Evolutionary conservation across 2,888 invertebrate species (phyloP), one percentile per base, ranked within the genome.

Genomic region (Limnephilus marmoratus): DNA sequence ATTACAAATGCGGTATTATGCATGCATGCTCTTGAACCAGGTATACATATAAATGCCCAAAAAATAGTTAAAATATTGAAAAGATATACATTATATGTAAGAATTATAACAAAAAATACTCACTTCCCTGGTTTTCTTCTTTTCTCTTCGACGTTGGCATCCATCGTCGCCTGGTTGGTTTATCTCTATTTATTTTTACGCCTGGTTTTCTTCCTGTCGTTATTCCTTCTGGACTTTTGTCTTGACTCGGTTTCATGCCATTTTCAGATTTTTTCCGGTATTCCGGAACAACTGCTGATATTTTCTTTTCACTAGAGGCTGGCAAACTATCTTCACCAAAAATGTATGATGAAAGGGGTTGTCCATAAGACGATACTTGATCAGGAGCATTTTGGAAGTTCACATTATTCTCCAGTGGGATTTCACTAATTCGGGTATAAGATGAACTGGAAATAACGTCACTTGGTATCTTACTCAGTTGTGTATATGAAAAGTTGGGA

Each of bases 401-500:
- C n/a, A 85, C 82, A 29, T 68, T 89, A n/a, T 90, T 89, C 24
- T 92, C 91, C 45, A 93, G 45, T 31, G 93, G 93, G 11, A 93
- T 81, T 88, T 92, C 91, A 45, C 90, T 90, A n/a, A 93, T 83
- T 37, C 93, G 92, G 13, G 92, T 92, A 82, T 92, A 93, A 68
- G 92, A 91, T 82, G 92, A 91, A 29, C 81, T 89, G 34, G 93
- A 11, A 34, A 29, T 31, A 24, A 81, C 82, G 31, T 90, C 82
- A 18, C 92, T 53, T 68, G 93, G 93, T n/a, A 93, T 81, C 87
- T 92, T 87, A 81, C 91, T 90, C 29, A 93, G 45, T 85, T 93
- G 93, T 4, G 93, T 93, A 41, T 93, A 93, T 15, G 93, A 93
- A 85, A 93, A 93, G 31, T 86, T 91, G 13, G 93, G 93, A 81